Evolutionary conservation across 2,113 vertebrate species (phyloP).

Genomic region (Platichthys flesus): DNA sequence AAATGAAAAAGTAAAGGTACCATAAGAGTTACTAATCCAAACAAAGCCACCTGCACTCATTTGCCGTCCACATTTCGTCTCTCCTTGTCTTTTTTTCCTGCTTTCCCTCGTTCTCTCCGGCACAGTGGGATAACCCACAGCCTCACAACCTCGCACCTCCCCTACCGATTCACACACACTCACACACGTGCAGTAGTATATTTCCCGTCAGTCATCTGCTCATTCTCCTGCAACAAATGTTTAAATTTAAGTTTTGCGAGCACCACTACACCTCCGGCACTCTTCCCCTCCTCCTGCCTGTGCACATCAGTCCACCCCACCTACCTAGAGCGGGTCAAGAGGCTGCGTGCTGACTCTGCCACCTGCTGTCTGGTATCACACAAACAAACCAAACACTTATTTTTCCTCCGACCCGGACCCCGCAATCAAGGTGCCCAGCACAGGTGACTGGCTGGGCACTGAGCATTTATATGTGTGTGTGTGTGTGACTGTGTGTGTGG

Average conservation of each 20-base stretch:
- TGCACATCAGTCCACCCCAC: constrained; percentile 32
- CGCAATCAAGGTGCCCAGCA: constrained; percentile 79
- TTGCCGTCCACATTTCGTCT: constrained; percentile 60
- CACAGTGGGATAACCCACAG: constrained; percentile 58
- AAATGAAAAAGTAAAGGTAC: too few species aligned
- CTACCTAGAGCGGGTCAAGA: constrained; percentile 43
- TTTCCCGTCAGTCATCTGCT: too few species aligned
- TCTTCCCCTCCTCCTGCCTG: neutral
- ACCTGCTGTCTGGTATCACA: constrained; percentile 80
- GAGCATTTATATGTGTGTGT: neutral
- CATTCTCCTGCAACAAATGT: neutral
- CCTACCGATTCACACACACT: constrained; percentile 25
- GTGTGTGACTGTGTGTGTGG: too few species aligned
- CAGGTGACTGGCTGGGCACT: constrained; percentile 74
- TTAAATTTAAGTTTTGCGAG: constrained; percentile 24
- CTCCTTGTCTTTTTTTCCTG: neutral
- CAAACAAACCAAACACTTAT: constrained; percentile 73
- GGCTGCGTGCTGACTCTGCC: constrained; percentile 65
- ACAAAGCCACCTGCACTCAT: constrained; percentile 64
- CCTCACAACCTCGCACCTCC: constrained; percentile 57
- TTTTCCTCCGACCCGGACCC: constrained; percentile 78
- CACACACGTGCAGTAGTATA: neutral
- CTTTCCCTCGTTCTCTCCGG: constrained; percentile 39
- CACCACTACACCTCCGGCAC: neutral
- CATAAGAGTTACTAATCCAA: too few species aligned